Evolutionary conservation across 2,888 invertebrate genomes (phyloP).

Genomic region (Synergus gifuensis): DNA sequence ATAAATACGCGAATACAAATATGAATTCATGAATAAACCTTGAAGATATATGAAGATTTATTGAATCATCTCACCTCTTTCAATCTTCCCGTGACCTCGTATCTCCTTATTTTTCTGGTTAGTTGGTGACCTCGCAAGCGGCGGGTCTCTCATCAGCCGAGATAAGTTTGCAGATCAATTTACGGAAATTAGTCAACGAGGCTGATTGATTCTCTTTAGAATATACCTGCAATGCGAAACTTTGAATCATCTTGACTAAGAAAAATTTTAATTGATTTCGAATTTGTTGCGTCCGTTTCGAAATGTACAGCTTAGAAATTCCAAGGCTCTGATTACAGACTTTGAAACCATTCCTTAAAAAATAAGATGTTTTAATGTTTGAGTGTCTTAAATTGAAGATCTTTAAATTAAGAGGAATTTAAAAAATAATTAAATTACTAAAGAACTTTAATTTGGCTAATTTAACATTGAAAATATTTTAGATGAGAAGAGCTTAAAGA

Average conservation of each 20-base stretch:
- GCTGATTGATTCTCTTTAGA: constrained; percentile 56
- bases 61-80: constrained; percentile 42
- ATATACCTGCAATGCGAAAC: constrained; percentile 55
- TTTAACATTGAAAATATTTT: no score
- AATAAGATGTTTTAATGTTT: no score
- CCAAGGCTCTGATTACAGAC: no score
- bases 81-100: constrained; percentile 12
- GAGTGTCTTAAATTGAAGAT: no score
- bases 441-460: no score
- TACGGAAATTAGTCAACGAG: constrained; percentile 59
- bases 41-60: constrained; percentile 21
- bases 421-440: no score
- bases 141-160: constrained; percentile 54
- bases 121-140: constrained; percentile 54
- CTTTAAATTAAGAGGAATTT: no score
- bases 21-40: constrained; percentile 23
- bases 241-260: no score
- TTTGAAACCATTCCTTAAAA: no score
- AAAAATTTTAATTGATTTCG: no score
- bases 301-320: no score
- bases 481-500: not conserved
- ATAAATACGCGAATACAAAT: not conserved
- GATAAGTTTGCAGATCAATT: constrained; percentile 62
- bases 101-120: not conserved
- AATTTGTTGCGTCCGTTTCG: no score